Conservation (phyloP, 2,797 vertebrate species). For the Thaleichthys pacificus region DNA sequence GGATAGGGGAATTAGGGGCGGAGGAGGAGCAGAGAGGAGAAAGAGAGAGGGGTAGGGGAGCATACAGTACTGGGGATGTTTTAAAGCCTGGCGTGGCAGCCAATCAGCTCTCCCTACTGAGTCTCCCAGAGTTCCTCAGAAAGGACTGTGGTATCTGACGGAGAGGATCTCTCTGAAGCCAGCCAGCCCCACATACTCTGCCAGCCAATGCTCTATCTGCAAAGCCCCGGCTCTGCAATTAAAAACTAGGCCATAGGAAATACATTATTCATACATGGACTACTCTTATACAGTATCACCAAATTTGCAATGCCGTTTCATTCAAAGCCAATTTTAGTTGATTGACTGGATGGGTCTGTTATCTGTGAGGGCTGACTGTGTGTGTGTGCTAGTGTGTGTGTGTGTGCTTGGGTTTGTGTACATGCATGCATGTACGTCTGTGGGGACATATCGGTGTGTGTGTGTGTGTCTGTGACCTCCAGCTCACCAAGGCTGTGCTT, state of each 20-base stretch:
- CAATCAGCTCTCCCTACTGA: constrained; percentile 28
- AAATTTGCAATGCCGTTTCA: constrained; percentile 18
- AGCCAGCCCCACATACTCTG: constrained; percentile 45
- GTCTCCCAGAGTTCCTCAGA: constrained; percentile 33
- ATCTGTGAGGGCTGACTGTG: constrained; percentile 1
- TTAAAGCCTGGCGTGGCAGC: constrained; percentile 21
- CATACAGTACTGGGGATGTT: constrained; percentile 27
- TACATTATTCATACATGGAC: constrained; percentile 48
- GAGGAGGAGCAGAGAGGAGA: constrained; percentile 14
- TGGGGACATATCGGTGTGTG: not conserved
- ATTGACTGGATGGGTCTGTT: constrained; percentile 17
- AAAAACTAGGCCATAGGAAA: constrained; percentile 52
- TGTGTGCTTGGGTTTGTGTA: not conserved
- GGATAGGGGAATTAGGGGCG: constrained; percentile 1
- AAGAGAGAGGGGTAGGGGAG: not conserved
- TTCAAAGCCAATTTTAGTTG: constrained; percentile 15
- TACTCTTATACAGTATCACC: not conserved
- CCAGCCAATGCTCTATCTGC: constrained; percentile 34
- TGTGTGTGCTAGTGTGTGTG: not conserved
- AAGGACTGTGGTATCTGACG: constrained; percentile 35
- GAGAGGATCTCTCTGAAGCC: constrained; percentile 45
- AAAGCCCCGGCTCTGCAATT: constrained; percentile 42
- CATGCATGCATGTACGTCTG: constrained; percentile 1
- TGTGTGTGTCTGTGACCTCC: constrained; percentile 10
- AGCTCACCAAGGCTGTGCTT: constrained; percentile 49